Conservation (phyloP, 2,113 vertebrate species). For the Rhynchomys soricoides region DNA sequence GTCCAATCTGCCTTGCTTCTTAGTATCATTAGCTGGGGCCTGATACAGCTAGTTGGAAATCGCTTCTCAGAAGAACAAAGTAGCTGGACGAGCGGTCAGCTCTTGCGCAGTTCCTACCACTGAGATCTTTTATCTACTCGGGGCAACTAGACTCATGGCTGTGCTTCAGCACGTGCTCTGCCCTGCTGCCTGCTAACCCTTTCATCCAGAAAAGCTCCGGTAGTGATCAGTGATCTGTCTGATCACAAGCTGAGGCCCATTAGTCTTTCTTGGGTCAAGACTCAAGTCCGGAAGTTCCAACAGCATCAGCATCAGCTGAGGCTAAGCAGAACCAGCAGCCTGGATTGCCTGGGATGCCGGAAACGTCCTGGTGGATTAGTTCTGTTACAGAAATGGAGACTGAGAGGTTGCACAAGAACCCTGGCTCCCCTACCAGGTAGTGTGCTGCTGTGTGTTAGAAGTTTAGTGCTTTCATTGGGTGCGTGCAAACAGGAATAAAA, state of each 20-base stretch:
- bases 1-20: not conserved
- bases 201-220: not conserved
- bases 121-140: not conserved
- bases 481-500: not conserved
- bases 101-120: not conserved
- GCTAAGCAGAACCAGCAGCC: not conserved
- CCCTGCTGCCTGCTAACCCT: not conserved
- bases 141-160: not conserved
- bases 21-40: not conserved
- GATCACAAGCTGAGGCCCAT: not conserved
- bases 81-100: too few species aligned
- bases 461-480: not conserved
- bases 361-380: not conserved
- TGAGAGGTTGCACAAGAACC: not conserved
- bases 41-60: fast-evolving
- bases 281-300: not conserved
- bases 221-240: not conserved
- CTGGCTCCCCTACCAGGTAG: not conserved
- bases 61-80: not conserved
- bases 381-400: not conserved
- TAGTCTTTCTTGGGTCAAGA: not conserved
- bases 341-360: not conserved
- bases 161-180: not conserved
- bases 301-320: not conserved
- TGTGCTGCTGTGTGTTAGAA: not conserved